A percentile compares a stretch with the other conserved stretches of the same genome.
phyloP scores from a whole-genome alignment of 2,113 vertebrate genomes.

The Leucosticte australis region DNA sequence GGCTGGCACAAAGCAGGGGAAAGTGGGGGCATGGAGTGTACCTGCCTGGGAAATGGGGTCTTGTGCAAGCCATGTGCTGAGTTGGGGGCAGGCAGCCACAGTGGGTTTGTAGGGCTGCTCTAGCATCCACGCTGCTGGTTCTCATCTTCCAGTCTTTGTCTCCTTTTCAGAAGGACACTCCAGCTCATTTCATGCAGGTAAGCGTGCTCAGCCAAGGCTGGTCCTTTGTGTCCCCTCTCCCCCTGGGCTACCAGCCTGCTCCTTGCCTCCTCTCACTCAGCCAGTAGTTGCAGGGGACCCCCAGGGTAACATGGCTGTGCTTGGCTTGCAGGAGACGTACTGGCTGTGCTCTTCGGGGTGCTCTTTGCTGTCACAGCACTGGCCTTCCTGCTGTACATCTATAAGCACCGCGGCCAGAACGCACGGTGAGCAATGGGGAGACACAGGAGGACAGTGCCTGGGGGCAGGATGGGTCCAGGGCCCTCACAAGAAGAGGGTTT shows the following conservation, averaged over 20 bases:
- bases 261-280: background rate
- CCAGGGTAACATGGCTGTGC: background rate
- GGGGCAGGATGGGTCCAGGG: rapidly evolving
- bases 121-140: rapidly evolving
- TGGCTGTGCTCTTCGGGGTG: slow-evolving; percentile 75
- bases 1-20: background rate
- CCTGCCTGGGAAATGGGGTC: background rate
- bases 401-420: slow-evolving; percentile 49
- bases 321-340: slow-evolving; percentile 68
- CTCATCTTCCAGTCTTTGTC: background rate
- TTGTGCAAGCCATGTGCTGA: background rate
- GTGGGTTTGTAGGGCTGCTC: background rate
- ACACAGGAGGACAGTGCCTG: rapidly evolving
- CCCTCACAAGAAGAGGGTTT: rapidly evolving
- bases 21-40: rapidly evolving
- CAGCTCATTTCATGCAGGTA: slow-evolving; percentile 42
- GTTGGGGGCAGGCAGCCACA: rapidly evolving
- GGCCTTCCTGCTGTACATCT: slow-evolving; percentile 70
- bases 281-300: rapidly evolving
- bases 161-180: background rate
- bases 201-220: rapidly evolving
- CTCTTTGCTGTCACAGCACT: slow-evolving; percentile 71
- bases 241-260: background rate
- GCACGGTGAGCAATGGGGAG: background rate
- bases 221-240: background rate